Base-by-base conservation (phyloP, 2,888 invertebrate species). In the Eristalinus sepulchralis region DNA sequence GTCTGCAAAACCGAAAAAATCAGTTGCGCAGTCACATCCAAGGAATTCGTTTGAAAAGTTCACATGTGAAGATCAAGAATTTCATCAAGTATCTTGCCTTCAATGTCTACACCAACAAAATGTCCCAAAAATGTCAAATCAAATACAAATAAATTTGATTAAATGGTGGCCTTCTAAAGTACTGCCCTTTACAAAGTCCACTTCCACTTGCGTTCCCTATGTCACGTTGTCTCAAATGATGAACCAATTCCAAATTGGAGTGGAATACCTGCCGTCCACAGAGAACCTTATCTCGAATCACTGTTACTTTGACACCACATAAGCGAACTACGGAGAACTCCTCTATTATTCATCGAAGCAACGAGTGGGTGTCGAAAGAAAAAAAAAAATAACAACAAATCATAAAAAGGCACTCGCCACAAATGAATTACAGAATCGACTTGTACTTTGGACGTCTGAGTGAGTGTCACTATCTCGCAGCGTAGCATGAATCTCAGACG, bases 401-500 rank as follows among this genome's bases (percentile, higher is more conserved):
- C 34, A 5, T 34, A 6, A 34, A 34, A 17, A 17, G 47, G 17
- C 47, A 47, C 63, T 36, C 33, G 13, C 47, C 60, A 31, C 47
- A 62, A 62, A 47, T 31, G 57, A 62, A 73, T 34, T 67, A 62
- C 73, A 31, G 57, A n/a, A 47, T 9, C 11, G 20, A 20, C 4
- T 63, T 68, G 83, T 59, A 83, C 83, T 83, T 83, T 83, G 83
- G 17, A 78, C 83, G 83, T 83, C 83, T 83, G 39, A 64, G 10
- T 47, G 64, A 10, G 33, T 59, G 53, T 33, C 33, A 71, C 67
- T 83, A 83, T 83, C 77, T 71, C 72, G 17, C 11, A 34, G 27
- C 47, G 57, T 78, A 57, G 39, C 63, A 63, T 62, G 47, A 78
- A 57, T 62, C 57, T 57, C 20, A 39, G 24, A 57, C 24, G 20